Evolutionary conservation across 1,140 invertebrate species (phyloP), one percentile per base, ranked within the genome.

Genomic region (Venustaconcha ellipsiformis): DNA sequence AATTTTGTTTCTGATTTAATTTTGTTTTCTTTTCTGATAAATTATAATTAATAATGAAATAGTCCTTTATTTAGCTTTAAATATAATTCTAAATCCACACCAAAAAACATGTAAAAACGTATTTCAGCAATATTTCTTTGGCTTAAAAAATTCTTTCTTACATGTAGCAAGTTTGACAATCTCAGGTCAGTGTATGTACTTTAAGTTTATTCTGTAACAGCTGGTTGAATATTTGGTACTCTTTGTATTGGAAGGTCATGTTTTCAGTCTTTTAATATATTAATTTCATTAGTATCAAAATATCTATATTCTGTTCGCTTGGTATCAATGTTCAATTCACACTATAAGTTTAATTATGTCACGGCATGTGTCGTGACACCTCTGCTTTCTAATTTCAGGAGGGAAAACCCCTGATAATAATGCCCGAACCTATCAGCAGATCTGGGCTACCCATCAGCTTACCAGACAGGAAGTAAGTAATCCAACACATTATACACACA

Each of bases 391-490:
- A 57, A 76, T 95, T 96, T 81, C 93, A 99, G 97, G 97, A 92
- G 98, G 97, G 15, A 99, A 99, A 92, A 99, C 98, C 30, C 98
- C 98, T 62, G 97, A 99, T 93, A 79, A 84, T 0, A 81, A 83
- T 57, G 83, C 83, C 18, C 93, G 98, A 80, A 98, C 96, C 3
- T 99, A 97, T 88, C 95, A 95, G n/a, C 95, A 97, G 88, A 97
- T 99, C 92, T 99, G 99, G 96, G 94, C 94, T 86, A 97, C 99
- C 88, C 95, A 98, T 86, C 92, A 94, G 83, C 92, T 99, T 0
- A 84, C 80, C 57, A 84, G 85, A 78, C 84, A 90, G 70, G 84
- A 90, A 83, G 89, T 90, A 80, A 79, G 66, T 37, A 18, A 59
- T 23, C 37, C 63, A 14, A 48, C 37, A 37, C 3, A 37, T 37